phyloP scores from a whole-genome alignment of 2,113 vertebrate genomes.

The Stigmatopora argus region DNA sequence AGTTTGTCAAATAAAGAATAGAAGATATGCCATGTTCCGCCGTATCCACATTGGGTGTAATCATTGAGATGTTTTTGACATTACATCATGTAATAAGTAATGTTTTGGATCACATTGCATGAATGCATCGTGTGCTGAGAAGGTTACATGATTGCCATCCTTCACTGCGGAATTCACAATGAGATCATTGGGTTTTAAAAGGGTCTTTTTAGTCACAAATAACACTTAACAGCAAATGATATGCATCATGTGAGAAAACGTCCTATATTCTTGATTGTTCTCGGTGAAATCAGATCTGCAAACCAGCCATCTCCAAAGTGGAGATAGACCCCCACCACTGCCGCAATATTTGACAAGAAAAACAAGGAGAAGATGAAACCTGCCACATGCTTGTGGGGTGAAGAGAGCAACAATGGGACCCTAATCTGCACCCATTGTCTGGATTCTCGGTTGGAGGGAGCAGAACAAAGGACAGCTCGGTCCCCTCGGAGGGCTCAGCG shows the following conservation, averaged over 20 bases:
- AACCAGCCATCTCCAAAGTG: conserved; percentile 18
- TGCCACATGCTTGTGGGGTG: conserved; percentile 21
- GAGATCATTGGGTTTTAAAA: background rate
- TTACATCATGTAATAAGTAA: conserved; percentile 6
- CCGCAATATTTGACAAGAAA: conserved; percentile 23
- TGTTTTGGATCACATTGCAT: background rate
- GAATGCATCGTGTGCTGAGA: background rate
- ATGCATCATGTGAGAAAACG: background rate
- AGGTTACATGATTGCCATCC: background rate
- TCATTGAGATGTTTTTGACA: conserved; percentile 1
- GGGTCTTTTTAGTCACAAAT: background rate
- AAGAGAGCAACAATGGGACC: conserved; percentile 37
- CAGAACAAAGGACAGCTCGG: conserved; percentile 50
- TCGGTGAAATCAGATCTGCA: background rate
- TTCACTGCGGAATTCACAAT: background rate
- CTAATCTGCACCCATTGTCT: conserved; percentile 56
- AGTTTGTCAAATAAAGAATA: background rate
- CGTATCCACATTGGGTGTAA: background rate
- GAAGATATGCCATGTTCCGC: background rate
- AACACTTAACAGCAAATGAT: background rate
- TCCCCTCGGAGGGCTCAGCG: conserved; percentile 27
- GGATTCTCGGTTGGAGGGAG: conserved; percentile 38
- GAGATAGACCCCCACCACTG: conserved; percentile 10
- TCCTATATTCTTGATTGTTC: background rate
- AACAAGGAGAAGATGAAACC: conserved; percentile 31